Conservation (phyloP, 2,113 vertebrate species). For the Limnothrissa miodon region DNA sequence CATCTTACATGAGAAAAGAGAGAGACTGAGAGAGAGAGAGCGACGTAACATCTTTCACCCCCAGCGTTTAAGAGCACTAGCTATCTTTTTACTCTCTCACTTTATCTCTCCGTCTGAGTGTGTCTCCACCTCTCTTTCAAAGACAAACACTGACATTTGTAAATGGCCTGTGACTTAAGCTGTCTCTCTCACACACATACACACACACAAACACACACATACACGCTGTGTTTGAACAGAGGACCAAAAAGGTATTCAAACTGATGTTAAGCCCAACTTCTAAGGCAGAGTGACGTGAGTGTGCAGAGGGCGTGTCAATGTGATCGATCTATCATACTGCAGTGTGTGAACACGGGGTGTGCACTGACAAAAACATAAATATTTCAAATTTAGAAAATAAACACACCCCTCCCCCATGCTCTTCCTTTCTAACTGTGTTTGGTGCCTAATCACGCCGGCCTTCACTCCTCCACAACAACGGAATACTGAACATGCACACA, state of each 20-base stretch:
- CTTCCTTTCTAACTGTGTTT: neutral
- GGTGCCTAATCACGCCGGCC: neutral
- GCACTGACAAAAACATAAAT: neutral
- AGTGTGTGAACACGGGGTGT: neutral
- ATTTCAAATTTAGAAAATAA: neutral
- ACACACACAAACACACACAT: no score
- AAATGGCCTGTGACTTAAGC: conserved; percentile 50
- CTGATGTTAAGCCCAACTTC: conserved; percentile 45
- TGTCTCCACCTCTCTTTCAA: conserved; percentile 14
- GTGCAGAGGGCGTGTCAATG: neutral
- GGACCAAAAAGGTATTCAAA: conserved; percentile 53
- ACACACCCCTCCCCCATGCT: neutral
- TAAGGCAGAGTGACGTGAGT: neutral
- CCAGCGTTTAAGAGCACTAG: neutral
- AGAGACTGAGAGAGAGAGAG: conserved; percentile 32
- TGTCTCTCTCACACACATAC: no score
- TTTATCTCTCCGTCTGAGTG: neutral
- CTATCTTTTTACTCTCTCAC: neutral
- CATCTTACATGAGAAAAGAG: neutral
- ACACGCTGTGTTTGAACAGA: conserved; percentile 55
- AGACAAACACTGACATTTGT: conserved; percentile 48
- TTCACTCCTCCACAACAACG: no score
- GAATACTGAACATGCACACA: no score
- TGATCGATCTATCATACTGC: neutral
- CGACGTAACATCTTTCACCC: conserved; percentile 30